Evolutionary conservation across 2,888 invertebrate genomes (phyloP).

Genomic region (Melanchra persicariae): DNA sequence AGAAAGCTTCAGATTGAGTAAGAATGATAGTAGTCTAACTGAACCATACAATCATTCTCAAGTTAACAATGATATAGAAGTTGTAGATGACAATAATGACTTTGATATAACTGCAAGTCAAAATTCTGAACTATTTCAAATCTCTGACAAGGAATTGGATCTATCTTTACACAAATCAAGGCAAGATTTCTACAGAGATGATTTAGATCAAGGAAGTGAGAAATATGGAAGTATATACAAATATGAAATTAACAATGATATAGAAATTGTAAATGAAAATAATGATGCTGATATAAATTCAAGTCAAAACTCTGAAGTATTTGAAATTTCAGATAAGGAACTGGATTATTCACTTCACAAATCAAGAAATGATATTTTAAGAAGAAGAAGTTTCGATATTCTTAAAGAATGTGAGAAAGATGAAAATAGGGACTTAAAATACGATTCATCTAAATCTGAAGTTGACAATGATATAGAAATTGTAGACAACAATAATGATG

Average conservation of each 20-base stretch:
- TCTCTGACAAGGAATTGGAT: constrained; percentile 92
- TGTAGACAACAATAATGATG: constrained; percentile 41
- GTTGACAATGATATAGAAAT: constrained; percentile 21
- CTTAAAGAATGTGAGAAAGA: constrained; percentile 35
- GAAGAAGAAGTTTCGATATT: constrained; percentile 72
- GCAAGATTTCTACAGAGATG: constrained; percentile 63
- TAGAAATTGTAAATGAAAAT: constrained; percentile 14
- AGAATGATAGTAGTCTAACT: background rate
- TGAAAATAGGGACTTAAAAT: constrained; percentile 13
- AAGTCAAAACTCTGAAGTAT: constrained; percentile 73
- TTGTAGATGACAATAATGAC: constrained; percentile 26
- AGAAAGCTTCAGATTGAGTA: background rate
- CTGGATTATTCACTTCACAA: constrained; percentile 91
- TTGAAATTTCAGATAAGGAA: constrained; percentile 91
- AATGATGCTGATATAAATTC: constrained; percentile 58
- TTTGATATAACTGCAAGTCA: constrained; percentile 69
- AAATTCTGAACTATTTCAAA: constrained; percentile 75
- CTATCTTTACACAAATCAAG: constrained; percentile 89
- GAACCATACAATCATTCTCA: constrained; percentile 18
- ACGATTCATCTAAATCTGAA: constrained; percentile 24
- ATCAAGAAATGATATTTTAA: constrained; percentile 69
- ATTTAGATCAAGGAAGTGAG: constrained; percentile 63
- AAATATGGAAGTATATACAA: constrained; percentile 12
- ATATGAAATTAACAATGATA: constrained; percentile 15
- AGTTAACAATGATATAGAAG: constrained; percentile 23